Conservation (phyloP, 2,797 vertebrate genomes). For the Allobates femoralis region DNA sequence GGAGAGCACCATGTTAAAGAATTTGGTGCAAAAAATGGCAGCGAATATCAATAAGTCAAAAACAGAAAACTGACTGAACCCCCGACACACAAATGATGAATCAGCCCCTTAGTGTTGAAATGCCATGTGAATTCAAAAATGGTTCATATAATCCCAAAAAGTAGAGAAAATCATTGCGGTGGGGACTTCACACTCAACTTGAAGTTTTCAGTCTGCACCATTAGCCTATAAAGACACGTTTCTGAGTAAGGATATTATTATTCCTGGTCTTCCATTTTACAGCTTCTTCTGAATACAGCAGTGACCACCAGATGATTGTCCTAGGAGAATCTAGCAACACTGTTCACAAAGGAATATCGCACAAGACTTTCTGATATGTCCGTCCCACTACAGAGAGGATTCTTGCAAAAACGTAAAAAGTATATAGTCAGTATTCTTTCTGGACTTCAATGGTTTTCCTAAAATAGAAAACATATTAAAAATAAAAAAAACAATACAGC, state of each 20-base stretch:
- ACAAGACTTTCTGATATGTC: constrained; percentile 65
- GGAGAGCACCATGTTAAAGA: too few relatives aligned
- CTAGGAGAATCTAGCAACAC: constrained; percentile 67
- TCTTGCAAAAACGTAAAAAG: constrained; percentile 64
- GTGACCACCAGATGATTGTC: constrained; percentile 66
- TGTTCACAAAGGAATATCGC: constrained; percentile 72
- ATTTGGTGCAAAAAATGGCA: too few relatives aligned
- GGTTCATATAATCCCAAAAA: not conserved
- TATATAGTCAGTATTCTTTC: not conserved
- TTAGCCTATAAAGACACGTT: not conserved
- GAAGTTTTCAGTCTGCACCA: not conserved
- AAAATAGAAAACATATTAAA: constrained; percentile 54
- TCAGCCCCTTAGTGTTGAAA: not conserved
- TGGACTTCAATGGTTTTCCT: constrained; percentile 80
- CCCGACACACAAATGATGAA: too few relatives aligned
- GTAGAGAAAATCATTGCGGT: not conserved
- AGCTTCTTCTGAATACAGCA: constrained; percentile 6
- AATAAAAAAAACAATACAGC: too few relatives aligned
- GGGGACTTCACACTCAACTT: not conserved
- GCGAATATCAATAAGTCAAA: too few relatives aligned
- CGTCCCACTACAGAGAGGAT: constrained; percentile 62
- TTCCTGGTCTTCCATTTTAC: not conserved
- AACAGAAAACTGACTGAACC: too few relatives aligned
- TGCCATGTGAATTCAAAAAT: not conserved
- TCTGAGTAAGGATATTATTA: constrained; percentile 20